Base-by-base conservation (phyloP, 2,888 invertebrate genomes). In the Pyrgus malvae region DNA sequence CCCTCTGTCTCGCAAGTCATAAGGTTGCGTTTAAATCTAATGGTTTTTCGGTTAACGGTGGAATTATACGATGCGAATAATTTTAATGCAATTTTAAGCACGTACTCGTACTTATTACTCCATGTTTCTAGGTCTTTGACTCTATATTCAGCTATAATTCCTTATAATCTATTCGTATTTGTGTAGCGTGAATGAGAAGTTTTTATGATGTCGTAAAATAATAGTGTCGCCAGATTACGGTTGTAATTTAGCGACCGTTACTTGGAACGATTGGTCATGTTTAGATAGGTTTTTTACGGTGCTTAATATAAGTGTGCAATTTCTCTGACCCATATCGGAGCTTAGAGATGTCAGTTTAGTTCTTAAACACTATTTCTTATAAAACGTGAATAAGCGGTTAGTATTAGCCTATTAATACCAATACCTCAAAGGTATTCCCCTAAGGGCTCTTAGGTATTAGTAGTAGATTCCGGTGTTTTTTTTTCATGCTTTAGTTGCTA, bases 71-170 rank as follows among this genome's bases (percentile, higher is more conserved):
- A 6, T 33, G 45, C 5, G 19, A 48, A 49, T 40, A 40, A 49
- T 49, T 48, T 49, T 14, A 49, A 49, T 14, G 38, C 45, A 45
- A 23, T 33, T 41, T 11, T 25, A 27, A 37, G 27, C 35, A 37
- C 45, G 17, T 45, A 8, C 14, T n/a, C 14, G n/a, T n/a, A n/a
- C n/a, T n/a, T n/a, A 44, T 37, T 14, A 44, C 11, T 38, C 21
- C 53, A 14, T 53, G 45, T 51, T 51, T 44, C 5, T 38, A 53
- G 53, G 44, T 53, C 53, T 53, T 53, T 53, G 53, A 53, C 53
- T 25, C 29, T 17, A 37, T 12, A 37, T 38, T 19, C 14, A 29
- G 37, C 45, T 38, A 37, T 53, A 38, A 51, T 53, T 53, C 45
- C 11, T 45, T 37, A 38, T 45, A 21, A 14, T 44, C 12, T 16